These are phyloP conservation scores for Microcebus jonahi DNA, from an alignment of 2,113 vertebrate genomes.

Conservation along the genomic window DNA sequence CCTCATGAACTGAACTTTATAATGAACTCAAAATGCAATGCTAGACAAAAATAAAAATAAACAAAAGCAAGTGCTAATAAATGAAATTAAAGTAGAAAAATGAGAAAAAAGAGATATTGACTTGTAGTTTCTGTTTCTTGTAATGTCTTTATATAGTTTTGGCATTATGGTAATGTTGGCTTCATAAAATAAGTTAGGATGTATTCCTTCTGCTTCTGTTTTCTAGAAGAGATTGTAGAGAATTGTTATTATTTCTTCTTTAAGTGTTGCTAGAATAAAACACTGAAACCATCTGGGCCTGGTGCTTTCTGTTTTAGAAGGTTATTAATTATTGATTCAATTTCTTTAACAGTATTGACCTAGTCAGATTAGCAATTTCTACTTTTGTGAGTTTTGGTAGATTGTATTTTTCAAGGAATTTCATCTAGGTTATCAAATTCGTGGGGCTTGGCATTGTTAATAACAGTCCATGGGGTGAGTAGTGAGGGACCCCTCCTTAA, in stretches of 20 bases:
- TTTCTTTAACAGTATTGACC: neutral
- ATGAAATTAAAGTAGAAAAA: neutral
- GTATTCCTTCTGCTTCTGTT: neutral
- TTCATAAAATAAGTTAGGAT: neutral
- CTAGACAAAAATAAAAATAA: neutral
- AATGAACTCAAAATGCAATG: neutral
- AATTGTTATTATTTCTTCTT: neutral
- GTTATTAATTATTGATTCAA: neutral
- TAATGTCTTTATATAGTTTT: neutral
- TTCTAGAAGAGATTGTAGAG: neutral
- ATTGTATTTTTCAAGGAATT: neutral
- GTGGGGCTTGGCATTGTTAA: neutral
- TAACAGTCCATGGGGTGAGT: neutral
- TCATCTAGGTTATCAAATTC: neutral
- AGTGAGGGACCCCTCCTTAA: neutral
- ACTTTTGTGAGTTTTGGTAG: neutral
- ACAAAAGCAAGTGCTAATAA: neutral
- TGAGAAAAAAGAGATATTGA: neutral
- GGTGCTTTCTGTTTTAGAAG: neutral
- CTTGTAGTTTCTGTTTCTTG: neutral
- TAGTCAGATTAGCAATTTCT: neutral
- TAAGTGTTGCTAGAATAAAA: neutral
- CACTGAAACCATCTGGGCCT: neutral
- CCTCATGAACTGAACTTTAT: neutral
- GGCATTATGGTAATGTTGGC: neutral